phyloP scores from a whole-genome alignment of 2,797 vertebrate genomes.

The Hyperoplus lanceolatus region DNA sequence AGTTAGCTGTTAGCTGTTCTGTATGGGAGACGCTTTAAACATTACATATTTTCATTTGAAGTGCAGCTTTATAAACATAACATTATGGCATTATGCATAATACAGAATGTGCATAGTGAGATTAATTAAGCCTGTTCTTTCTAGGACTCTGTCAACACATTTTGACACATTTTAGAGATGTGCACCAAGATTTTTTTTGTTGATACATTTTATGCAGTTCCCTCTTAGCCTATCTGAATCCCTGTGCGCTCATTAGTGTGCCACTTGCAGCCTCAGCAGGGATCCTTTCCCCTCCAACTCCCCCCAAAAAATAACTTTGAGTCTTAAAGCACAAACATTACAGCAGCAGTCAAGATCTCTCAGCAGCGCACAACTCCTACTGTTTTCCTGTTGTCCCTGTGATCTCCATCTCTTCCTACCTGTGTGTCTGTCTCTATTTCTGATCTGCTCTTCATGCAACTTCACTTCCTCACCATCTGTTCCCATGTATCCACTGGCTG shows the following conservation, averaged over 20 bases:
- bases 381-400: slow-evolving; percentile 36
- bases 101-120: not conserved
- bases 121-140: slow-evolving; percentile 18
- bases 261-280: slow-evolving; percentile 30
- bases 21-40: not conserved
- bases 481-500: slow-evolving; percentile 43
- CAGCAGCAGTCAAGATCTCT: slow-evolving; percentile 15
- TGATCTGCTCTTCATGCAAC: slow-evolving; percentile 46
- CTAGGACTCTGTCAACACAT: not conserved
- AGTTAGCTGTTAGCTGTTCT: slow-evolving; percentile 1
- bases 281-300: slow-evolving; percentile 45
- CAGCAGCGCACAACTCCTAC: slow-evolving; percentile 12
- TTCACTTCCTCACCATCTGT: slow-evolving; percentile 62
- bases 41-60: not conserved
- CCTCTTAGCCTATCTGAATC: slow-evolving; percentile 38
- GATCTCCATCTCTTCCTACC: slow-evolving; percentile 27
- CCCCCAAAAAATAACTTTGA: slow-evolving; percentile 41
- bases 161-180: slow-evolving; percentile 31
- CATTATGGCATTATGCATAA: not conserved
- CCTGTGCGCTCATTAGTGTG: slow-evolving; percentile 57
- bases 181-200: slow-evolving; percentile 14
- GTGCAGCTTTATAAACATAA: not conserved
- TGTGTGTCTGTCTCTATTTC: slow-evolving; percentile 37
- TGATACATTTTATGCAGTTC: slow-evolving; percentile 30
- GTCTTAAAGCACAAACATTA: slow-evolving; percentile 36